Conservation (phyloP, 2,888 invertebrate species). For the Apomyelois bistriatella region DNA sequence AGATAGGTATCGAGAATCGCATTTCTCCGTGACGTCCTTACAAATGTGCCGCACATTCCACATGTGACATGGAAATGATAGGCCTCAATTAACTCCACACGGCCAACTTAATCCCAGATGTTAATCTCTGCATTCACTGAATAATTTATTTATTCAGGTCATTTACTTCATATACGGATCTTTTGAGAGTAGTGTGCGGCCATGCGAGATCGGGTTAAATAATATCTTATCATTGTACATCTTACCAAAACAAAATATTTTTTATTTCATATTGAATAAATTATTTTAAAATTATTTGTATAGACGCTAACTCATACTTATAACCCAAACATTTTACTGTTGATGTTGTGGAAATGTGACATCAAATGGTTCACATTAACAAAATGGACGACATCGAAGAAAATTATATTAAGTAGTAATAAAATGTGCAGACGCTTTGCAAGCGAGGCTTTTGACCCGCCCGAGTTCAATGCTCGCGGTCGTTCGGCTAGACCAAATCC, state of each 20-base stretch:
- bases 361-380: constrained; percentile 4
- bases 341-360: neutral
- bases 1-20: neutral
- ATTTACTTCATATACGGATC: neutral
- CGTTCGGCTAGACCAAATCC: constrained; percentile 40
- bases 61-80: constrained; percentile 1
- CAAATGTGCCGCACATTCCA: constrained; percentile 2
- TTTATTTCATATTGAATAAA: no score
- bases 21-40: neutral
- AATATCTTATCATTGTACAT: no score
- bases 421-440: constrained; percentile 33
- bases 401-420: constrained; percentile 36
- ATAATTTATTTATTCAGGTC: neutral
- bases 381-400: constrained; percentile 22
- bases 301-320: no score
- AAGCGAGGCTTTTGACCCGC: constrained; percentile 61
- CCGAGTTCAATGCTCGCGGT: constrained; percentile 50
- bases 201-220: neutral
- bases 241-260: no score
- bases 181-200: neutral
- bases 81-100: constrained; percentile 2
- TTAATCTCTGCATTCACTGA: neutral
- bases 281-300: no score
- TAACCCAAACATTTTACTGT: no score
- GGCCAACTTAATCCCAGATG: neutral